phyloP scores from a whole-genome alignment of 2,113 vertebrate species.

The Anas platyrhynchos region DNA sequence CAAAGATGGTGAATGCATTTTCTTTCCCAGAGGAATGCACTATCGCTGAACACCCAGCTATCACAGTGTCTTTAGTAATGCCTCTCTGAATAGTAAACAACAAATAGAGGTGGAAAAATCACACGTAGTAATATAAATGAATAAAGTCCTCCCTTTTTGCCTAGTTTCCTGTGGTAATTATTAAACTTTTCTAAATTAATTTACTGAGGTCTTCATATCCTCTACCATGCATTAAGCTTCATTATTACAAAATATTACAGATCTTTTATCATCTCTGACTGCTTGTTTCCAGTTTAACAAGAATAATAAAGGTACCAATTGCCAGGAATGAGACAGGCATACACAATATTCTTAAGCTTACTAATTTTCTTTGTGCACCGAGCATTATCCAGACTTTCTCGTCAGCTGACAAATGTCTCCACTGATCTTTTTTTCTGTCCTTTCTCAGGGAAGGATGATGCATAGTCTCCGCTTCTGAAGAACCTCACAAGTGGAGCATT shows the following conservation, averaged over 20 bases:
- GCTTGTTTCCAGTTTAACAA: not conserved
- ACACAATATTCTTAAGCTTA: not conserved
- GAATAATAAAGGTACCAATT: not conserved
- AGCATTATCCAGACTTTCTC: not conserved
- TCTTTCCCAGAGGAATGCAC: not conserved
- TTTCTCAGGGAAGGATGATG: not conserved
- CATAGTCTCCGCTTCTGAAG: not conserved
- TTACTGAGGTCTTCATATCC: not conserved
- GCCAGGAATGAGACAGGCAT: not conserved
- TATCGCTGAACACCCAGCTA: not conserved
- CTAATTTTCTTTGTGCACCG: not conserved
- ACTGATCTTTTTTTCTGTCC: not conserved
- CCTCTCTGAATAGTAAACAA: not conserved
- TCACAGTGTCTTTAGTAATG: not conserved
- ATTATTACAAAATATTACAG: not conserved
- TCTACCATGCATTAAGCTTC: not conserved
- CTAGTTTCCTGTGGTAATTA: not conserved
- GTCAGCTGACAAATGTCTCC: not conserved
- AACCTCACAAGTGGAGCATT: not conserved
- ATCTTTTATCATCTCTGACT: not conserved
- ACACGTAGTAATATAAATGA: not conserved
- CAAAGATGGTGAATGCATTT: rapidly evolving
- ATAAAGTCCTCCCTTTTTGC: not conserved
- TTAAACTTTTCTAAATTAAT: not conserved
- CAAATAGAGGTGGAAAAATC: not conserved